Evolutionary conservation across 1,140 invertebrate genomes (phyloP).

Genomic region (Trachelipus rathkii): DNA sequence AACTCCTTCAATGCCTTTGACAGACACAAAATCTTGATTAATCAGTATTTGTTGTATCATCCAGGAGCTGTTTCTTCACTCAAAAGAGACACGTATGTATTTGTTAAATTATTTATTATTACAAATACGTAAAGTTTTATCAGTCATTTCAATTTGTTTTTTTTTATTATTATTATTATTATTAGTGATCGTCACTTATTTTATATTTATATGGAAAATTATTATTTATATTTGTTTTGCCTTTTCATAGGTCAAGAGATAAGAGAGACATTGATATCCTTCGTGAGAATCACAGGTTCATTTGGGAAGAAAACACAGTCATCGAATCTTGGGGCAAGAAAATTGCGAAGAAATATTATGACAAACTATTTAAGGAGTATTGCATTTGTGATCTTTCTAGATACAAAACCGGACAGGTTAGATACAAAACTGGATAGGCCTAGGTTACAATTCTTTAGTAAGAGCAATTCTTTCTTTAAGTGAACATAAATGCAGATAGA

Average conservation of each 20-base stretch:
- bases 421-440: too few relatives aligned
- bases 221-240: too few relatives aligned
- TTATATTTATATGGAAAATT: too few relatives aligned
- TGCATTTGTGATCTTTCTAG: constrained; percentile 83
- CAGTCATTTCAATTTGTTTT: too few relatives aligned
- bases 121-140: too few relatives aligned
- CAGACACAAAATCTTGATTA: constrained; percentile 77
- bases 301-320: constrained; percentile 80
- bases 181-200: too few relatives aligned
- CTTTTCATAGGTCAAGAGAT: constrained; percentile 57
- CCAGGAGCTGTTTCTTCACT: constrained; percentile 62
- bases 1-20: constrained; percentile 66
- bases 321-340: constrained; percentile 77
- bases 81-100: constrained; percentile 62
- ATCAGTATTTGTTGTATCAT: constrained; percentile 72
- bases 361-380: constrained; percentile 98
- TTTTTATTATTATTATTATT: too few relatives aligned
- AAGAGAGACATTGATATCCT: constrained; percentile 79
- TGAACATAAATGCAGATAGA: too few relatives aligned
- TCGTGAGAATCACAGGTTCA: constrained; percentile 84
- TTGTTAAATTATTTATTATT: too few relatives aligned
- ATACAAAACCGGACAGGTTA: too few relatives aligned
- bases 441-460: too few relatives aligned
- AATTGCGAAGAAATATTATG: constrained; percentile 94
- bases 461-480: too few relatives aligned